Base-by-base conservation (phyloP, 2,113 vertebrate genomes). In the Apteryx mantelli region DNA sequence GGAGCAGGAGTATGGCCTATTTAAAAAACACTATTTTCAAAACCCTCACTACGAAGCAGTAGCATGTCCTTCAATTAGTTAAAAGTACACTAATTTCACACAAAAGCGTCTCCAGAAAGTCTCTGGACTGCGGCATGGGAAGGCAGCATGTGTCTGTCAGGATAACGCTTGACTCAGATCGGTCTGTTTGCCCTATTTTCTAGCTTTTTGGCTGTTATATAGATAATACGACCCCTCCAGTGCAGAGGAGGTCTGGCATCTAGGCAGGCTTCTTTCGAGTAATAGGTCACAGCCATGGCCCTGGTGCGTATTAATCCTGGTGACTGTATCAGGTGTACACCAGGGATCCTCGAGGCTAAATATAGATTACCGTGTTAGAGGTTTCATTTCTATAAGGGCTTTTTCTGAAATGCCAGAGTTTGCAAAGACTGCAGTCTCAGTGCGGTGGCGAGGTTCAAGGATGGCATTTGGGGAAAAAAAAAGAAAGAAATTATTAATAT, bases 251-350 rank as follows among this genome's bases (percentile, higher is more conserved):
- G 69, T 80, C 89, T 96, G 93, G 79, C 82, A 86, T 22, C 2
- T 7, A 94, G 58, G 73, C 64, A 61, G 89, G 82, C 93, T 91
- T 95, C 91, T 95, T 94, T 93, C 38, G 36, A 96, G 91, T 94
- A 92, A 83, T 48, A 28, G 70, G 16, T 38, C 46, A n/a, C 50
- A 30, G n/a, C 50, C 55, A 10, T 4, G 2, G 64, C 66, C 71
- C 58, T 71, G 11, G 60, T 78, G 76, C 64, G 73, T 88, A 24
- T 91, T 90, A 86, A 94, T 88, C 55, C 85, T 81, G 70, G 66
- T 36, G 16, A 60, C 88, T 83, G 42, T 58, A 87, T 68, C 87
- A 91, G 87, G 76, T 88, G 82, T 15, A 14, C 48, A 32, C 1
- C 4, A 70, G 66, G 32, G 79, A 74, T 78, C 14, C 50, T 83